A percentile compares a stretch with the other conserved stretches of the same genome.
Evolutionary conservation across 2,113 vertebrate genomes (phyloP).

Genomic region (Elgaria multicarinata): DNA sequence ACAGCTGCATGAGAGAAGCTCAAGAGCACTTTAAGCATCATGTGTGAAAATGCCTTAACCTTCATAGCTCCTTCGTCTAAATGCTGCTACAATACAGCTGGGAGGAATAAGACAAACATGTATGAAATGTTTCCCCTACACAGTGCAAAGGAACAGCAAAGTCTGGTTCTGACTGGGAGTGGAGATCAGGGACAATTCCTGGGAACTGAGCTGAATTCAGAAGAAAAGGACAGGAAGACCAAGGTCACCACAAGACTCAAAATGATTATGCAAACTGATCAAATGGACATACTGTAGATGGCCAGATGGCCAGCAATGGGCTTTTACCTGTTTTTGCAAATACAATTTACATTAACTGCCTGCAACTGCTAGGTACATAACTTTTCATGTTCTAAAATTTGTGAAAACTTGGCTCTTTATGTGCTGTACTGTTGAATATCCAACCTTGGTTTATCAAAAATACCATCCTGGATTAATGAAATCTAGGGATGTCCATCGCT

Average conservation of each 20-base stretch:
- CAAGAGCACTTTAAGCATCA: not conserved
- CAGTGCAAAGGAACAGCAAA: not conserved
- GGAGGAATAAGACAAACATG: not conserved
- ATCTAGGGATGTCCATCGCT: too few species aligned
- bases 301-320: not conserved
- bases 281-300: not conserved
- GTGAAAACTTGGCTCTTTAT: not conserved
- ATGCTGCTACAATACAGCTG: too few species aligned
- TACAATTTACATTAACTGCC: not conserved
- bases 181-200: not conserved
- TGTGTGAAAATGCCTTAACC: not conserved
- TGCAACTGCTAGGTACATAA: accelerated
- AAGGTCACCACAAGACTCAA: not conserved
- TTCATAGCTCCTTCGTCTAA: not conserved
- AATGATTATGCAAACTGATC: not conserved
- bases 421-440: not conserved
- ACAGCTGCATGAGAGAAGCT: not conserved
- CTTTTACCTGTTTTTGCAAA: not conserved
- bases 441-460: not conserved
- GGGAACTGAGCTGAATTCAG: not conserved
- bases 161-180: not conserved
- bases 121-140: not conserved
- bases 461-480: not conserved
- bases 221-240: not conserved
- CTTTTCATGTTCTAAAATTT: not conserved